phyloP scores from a whole-genome alignment of 1,140 invertebrate genomes.

The Cydia splendana region DNA sequence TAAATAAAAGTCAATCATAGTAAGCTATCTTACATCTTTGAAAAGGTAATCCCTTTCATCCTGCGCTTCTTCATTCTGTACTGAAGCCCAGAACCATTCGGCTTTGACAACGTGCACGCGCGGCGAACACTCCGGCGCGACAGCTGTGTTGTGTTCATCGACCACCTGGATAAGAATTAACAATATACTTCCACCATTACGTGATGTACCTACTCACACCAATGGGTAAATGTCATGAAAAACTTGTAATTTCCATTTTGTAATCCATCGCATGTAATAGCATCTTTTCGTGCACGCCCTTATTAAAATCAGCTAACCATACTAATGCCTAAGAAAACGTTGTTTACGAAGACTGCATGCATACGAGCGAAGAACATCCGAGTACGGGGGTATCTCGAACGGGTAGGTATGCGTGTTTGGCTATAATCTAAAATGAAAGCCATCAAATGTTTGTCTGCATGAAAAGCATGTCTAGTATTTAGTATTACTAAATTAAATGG shows the following conservation, averaged over 20 bases:
- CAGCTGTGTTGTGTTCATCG: constrained; percentile 86
- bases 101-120: constrained; percentile 89
- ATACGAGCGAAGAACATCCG: constrained; percentile 20
- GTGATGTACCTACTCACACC: not conserved
- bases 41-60: constrained; percentile 94
- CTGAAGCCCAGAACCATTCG: constrained; percentile 98
- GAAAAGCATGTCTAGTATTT: constrained; percentile 66
- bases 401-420: constrained; percentile 10
- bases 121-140: constrained; percentile 83
- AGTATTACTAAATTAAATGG: constrained; percentile 76
- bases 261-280: not conserved
- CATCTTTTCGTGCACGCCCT: constrained; percentile 21
- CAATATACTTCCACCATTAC: constrained; percentile 10
- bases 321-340: constrained; percentile 13
- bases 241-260: not conserved
- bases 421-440: constrained; percentile 26
- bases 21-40: constrained; percentile 84
- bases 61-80: constrained; percentile 96
- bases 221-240: constrained; percentile 2
- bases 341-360: constrained; percentile 13
- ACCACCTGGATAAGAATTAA: constrained; percentile 83
- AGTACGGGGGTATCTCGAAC: not conserved
- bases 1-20: constrained; percentile 10
- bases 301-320: constrained; percentile 14
- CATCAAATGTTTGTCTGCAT: constrained; percentile 44